These are phyloP conservation scores for Epistrophella euchroma DNA, from an alignment of 2,888 invertebrate genomes.

Conservation along the genomic window DNA sequence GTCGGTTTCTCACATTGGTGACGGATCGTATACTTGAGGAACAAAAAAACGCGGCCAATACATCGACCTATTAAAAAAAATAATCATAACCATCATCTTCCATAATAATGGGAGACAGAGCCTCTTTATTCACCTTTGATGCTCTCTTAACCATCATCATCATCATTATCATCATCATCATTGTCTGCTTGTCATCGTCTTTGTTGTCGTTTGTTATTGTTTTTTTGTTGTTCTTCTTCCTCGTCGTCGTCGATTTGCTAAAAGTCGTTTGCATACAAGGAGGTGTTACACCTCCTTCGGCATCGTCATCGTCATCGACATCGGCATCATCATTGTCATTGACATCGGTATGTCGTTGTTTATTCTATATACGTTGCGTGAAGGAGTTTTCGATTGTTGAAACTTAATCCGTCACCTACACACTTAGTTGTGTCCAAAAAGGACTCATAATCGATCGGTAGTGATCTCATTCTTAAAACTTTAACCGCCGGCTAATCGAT, in stretches of 20 bases:
- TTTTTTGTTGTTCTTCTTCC: conserved; percentile 17
- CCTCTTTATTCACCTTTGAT: conserved; percentile 59
- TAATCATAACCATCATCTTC: conserved; percentile 66
- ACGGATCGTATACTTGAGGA: conserved; percentile 81
- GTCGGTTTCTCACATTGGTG: conserved; percentile 85
- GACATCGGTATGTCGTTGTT: conserved; percentile 13
- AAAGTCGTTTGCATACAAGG: conserved; percentile 48
- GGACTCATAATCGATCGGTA: conserved; percentile 54
- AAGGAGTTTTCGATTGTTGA: conserved; percentile 5
- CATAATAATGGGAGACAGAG: conserved; percentile 60
- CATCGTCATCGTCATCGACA: not conserved
- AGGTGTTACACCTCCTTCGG: conserved; percentile 6
- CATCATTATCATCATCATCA: conserved; percentile 33
- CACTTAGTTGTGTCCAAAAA: conserved; percentile 30
- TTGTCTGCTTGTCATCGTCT: conserved; percentile 54
- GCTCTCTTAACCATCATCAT: conserved; percentile 53
- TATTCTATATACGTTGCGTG: conserved; percentile 11
- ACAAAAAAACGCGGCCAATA: conserved; percentile 65
- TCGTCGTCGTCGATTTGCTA: conserved; percentile 16
- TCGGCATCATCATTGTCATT: conserved; percentile 25
- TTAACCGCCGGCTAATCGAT: conserved; percentile 39
- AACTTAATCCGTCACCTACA: conserved; percentile 46
- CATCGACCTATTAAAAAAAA: conserved; percentile 70
- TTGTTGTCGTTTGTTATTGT: conserved; percentile 44
- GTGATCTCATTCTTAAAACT: conserved; percentile 54